Evolutionary conservation across 2,797 vertebrate species (phyloP).

Genomic region (Ambastaia sidthimunki): DNA sequence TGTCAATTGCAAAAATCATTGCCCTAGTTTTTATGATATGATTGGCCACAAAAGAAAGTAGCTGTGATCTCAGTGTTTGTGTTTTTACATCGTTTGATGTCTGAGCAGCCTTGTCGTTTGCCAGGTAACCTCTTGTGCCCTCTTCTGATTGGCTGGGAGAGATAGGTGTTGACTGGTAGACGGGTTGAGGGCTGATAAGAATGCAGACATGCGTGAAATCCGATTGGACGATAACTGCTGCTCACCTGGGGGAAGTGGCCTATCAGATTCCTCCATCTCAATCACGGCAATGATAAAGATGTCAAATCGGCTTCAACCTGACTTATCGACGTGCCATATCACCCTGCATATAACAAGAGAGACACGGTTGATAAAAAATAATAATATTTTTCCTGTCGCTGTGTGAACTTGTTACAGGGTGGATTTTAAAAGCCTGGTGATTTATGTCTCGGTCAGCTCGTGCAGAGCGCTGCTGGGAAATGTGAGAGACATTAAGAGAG

Average conservation of each 20-base stretch:
- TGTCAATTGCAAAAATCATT: not conserved
- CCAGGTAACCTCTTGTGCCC: conserved; percentile 27
- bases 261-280: conserved; percentile 71
- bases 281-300: conserved; percentile 72
- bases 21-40: not conserved
- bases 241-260: conserved; percentile 67
- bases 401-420: conserved; percentile 40
- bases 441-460: conserved; percentile 29
- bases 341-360: conserved; percentile 52
- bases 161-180: conserved; percentile 58
- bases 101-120: conserved; percentile 46
- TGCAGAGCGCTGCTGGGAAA: conserved; percentile 20
- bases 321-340: conserved; percentile 65
- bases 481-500: not conserved
- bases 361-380: conserved; percentile 30
- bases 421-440: conserved; percentile 23
- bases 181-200: conserved; percentile 68
- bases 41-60: conserved; percentile 56
- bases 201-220: conserved; percentile 76
- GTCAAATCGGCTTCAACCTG: conserved; percentile 70
- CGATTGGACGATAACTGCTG: conserved; percentile 68
- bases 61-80: conserved; percentile 40
- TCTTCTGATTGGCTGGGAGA: conserved; percentile 43
- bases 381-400: conserved; percentile 28
- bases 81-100: conserved; percentile 50